A percentile compares a stretch with the other conserved stretches of the same genome.
Conservation (phyloP, 2,797 vertebrate species). For the Helicolenus hilgendorfi region DNA sequence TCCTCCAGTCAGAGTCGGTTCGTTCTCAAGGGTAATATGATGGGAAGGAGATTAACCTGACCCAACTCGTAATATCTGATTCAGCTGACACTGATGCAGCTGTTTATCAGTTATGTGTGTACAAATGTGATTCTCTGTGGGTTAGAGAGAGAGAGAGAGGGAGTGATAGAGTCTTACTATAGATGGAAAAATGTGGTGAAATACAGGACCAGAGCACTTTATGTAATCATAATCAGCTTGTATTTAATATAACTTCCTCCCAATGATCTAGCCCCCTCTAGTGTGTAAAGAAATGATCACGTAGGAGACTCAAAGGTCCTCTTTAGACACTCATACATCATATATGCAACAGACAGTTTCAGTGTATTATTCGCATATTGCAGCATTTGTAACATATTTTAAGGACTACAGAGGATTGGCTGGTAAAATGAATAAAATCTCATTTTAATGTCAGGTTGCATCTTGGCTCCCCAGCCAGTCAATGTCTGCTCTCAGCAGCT, state of each 20-base stretch:
- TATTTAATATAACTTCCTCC: constrained; percentile 63
- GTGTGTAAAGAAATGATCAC: constrained; percentile 80
- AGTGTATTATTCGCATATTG: constrained; percentile 23
- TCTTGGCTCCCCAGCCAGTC: neutral
- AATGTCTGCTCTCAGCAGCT: constrained; percentile 9
- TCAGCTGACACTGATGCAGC: constrained; percentile 56
- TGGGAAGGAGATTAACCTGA: constrained; percentile 67
- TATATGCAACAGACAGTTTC: constrained; percentile 17
- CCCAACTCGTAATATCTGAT: constrained; percentile 62
- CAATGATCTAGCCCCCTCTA: constrained; percentile 88
- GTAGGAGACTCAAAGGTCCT: constrained; percentile 33
- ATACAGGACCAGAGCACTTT: constrained; percentile 4
- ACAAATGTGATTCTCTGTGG: neutral
- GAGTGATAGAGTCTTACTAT: neutral
- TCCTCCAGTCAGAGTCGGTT: constrained; percentile 58
- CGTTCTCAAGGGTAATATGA: constrained; percentile 68
- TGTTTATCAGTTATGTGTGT: constrained; percentile 59
- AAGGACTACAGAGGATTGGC: neutral
- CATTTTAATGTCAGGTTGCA: constrained; percentile 4
- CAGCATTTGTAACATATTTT: constrained; percentile 10
- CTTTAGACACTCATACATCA: constrained; percentile 45
- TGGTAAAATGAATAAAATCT: constrained; percentile 11
- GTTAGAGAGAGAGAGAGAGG: neutral
- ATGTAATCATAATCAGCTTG: constrained; percentile 52
- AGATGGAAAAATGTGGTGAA: constrained; percentile 16